Conservation (phyloP, 2,888 invertebrate genomes). For the Euzophera pinguis region DNA sequence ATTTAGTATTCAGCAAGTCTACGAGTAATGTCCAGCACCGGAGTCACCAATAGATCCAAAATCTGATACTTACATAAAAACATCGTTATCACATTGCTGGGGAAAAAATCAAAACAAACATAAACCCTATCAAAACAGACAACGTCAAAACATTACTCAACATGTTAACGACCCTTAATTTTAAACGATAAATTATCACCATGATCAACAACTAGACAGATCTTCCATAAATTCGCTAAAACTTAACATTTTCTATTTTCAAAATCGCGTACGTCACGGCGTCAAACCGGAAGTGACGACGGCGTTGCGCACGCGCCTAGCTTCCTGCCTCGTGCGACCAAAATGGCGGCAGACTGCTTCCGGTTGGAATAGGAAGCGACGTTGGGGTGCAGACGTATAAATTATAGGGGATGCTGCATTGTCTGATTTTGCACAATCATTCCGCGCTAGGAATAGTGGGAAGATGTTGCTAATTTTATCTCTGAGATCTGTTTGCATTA, state of each 20-base stretch:
- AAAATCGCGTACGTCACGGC: slow-evolving; percentile 57
- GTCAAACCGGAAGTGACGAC: slow-evolving; percentile 61
- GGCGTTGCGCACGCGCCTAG: slow-evolving; percentile 68
- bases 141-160: not conserved
- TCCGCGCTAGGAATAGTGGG: slow-evolving; percentile 25
- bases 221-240: slow-evolving; percentile 21
- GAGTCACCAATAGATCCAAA: too few species aligned
- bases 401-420: slow-evolving; percentile 68
- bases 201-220: slow-evolving; percentile 9
- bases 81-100: too few species aligned
- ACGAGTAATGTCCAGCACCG: too few species aligned
- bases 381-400: slow-evolving; percentile 60
- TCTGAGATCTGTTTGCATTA: slow-evolving; percentile 9
- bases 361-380: slow-evolving; percentile 53
- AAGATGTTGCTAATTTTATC: slow-evolving; percentile 14
- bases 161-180: not conserved
- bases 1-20: too few species aligned
- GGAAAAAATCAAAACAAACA: too few species aligned
- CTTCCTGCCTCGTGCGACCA: slow-evolving; percentile 75
- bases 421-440: slow-evolving; percentile 57
- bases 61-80: too few species aligned
- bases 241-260: slow-evolving; percentile 55
- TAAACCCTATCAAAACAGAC: not conserved
- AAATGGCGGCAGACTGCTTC: slow-evolving; percentile 75
- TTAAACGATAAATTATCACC: slow-evolving; percentile 7